Percentiles rank a stretch among this genome's conserved stretches.
Conservation (phyloP, 2,888 invertebrate species). For the Clitarchus hookeri region DNA sequence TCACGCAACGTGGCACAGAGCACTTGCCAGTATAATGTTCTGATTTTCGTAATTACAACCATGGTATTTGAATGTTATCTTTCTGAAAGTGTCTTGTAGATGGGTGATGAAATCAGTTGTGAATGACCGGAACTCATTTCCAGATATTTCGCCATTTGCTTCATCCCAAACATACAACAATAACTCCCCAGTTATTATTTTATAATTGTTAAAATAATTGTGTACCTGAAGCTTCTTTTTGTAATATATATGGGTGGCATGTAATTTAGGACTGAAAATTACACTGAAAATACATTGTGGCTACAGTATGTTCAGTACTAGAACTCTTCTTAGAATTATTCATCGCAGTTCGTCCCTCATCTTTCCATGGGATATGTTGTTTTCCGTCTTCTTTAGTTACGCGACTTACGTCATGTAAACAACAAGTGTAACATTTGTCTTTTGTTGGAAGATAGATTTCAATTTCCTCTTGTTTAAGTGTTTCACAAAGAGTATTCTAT, state of each 20-base stretch:
- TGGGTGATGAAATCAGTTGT: not conserved
- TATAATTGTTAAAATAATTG: conserved; percentile 1
- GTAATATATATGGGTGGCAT: not conserved
- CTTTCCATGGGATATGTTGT: too few relatives aligned
- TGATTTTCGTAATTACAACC: conserved; percentile 21
- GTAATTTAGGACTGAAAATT: not conserved
- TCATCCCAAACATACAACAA: conserved; percentile 15
- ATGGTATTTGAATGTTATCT: conserved; percentile 23
- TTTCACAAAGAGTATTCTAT: too few relatives aligned
- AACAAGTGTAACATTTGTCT: too few relatives aligned
- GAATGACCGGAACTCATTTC: not conserved
- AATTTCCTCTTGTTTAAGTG: too few relatives aligned
- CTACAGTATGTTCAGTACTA: too few relatives aligned
- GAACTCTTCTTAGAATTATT: too few relatives aligned
- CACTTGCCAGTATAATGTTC: conserved; percentile 21
- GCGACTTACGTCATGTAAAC: too few relatives aligned
- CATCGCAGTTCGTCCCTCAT: too few relatives aligned
- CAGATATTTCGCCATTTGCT: not conserved
- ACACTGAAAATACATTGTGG: too few relatives aligned
- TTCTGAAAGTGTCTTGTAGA: not conserved
- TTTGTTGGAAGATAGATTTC: too few relatives aligned
- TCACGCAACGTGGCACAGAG: not conserved
- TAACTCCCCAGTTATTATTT: not conserved
- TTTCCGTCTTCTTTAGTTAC: too few relatives aligned
- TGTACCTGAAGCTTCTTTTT: not conserved